Conservation (phyloP, 2,888 invertebrate species). For the Luffia ferchaultella region DNA sequence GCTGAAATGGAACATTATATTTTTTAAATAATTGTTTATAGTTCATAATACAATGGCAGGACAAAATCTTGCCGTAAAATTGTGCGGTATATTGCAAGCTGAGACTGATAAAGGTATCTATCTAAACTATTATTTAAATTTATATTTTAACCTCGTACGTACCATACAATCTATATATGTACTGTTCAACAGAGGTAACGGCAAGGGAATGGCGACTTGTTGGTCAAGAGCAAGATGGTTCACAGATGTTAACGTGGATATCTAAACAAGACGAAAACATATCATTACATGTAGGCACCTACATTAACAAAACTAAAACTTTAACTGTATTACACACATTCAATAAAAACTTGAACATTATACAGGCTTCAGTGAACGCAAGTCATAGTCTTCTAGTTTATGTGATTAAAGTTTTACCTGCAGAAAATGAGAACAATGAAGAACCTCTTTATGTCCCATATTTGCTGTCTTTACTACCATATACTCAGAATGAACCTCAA, state of each 20-base stretch:
- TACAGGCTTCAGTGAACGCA: conserved; percentile 82
- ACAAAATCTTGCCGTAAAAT: conserved; percentile 66
- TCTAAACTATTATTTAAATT: conserved; percentile 13
- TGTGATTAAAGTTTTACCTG: conserved; percentile 66
- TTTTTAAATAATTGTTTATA: neutral
- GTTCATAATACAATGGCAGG: conserved; percentile 40
- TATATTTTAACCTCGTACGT: conserved; percentile 2
- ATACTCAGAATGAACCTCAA: conserved; percentile 35
- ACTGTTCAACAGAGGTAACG: conserved; percentile 53
- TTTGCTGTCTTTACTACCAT: conserved; percentile 65
- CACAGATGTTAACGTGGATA: conserved; percentile 75
- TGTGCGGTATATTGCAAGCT: conserved; percentile 61
- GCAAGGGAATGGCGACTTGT: conserved; percentile 82
- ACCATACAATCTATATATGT: neutral
- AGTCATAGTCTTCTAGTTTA: conserved; percentile 73
- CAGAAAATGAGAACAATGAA: conserved; percentile 28
- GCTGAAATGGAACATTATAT: neutral
- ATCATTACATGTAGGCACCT: conserved; percentile 65
- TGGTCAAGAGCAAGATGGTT: conserved; percentile 83
- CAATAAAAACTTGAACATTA: conserved; percentile 69
- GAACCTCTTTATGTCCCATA: conserved; percentile 68
- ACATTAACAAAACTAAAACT: conserved; percentile 66
- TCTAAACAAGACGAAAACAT: conserved; percentile 31
- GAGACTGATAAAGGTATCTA: conserved; percentile 54
- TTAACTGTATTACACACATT: conserved; percentile 71